phyloP scores from a whole-genome alignment of 1,140 invertebrate species.

The Streblospio benedicti region DNA sequence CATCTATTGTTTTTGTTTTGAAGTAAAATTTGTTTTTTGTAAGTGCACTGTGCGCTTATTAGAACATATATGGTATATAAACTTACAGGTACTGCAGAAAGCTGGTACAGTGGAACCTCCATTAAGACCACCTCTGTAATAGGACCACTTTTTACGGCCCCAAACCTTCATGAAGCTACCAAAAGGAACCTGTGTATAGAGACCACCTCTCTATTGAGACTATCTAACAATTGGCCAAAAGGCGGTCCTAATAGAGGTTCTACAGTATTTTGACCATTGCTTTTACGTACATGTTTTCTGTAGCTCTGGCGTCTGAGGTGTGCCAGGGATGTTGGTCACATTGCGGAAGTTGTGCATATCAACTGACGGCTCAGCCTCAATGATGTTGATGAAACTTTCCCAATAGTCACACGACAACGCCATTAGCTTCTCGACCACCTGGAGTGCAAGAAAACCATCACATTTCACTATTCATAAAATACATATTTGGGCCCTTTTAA shows the following conservation, averaged over 20 bases:
- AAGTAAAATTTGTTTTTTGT: background rate
- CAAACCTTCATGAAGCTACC: too few species aligned
- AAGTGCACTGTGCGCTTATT: too few species aligned
- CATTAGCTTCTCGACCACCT: constrained; percentile 61
- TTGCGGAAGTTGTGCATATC: constrained; percentile 18
- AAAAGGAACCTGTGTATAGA: too few species aligned
- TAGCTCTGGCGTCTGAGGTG: constrained; percentile 18
- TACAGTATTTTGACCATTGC: background rate
- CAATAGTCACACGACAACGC: constrained; percentile 61
- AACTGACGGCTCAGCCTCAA: constrained; percentile 22
- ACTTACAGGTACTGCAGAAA: background rate
- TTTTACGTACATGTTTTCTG: background rate
- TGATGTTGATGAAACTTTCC: constrained; percentile 51
- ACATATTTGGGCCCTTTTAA: background rate
- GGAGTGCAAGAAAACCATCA: constrained; percentile 13
- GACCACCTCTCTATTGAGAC: too few species aligned
- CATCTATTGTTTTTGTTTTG: too few species aligned
- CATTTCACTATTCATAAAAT: constrained; percentile 1
- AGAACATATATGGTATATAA: background rate
- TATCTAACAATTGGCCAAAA: background rate
- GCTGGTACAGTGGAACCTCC: too few species aligned
- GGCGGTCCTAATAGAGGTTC: background rate
- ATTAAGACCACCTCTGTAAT: too few species aligned
- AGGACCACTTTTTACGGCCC: too few species aligned
- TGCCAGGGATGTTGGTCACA: too few species aligned